Base-by-base conservation (phyloP, 2,888 invertebrate genomes). In the Lithophane leautieri region DNA sequence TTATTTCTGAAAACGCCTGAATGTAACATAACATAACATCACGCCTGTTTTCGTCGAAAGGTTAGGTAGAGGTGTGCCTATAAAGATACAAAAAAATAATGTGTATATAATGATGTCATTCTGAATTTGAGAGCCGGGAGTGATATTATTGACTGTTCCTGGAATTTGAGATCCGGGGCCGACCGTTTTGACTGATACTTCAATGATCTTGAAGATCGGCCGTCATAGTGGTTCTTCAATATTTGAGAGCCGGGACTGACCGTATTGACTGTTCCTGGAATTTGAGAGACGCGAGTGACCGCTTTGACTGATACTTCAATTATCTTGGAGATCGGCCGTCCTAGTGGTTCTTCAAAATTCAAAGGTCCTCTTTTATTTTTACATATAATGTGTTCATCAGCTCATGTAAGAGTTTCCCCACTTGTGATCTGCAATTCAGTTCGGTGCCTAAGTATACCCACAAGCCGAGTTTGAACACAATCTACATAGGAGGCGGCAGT, bases 401-500 rank as follows among this genome's bases (percentile, higher is more conserved):
- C n/a, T 52, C 28, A 52, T 69, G 44, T n/a, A 70, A 34, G 58
- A 70, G 56, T 67, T 52, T 54, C 14, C 9, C 4, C 52, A 70
- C 72, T 82, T 61, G 68, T 50, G 56, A 63, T 19, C 34, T 19
- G 40, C 16, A 66, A 56, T 65, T 56, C 25, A 42, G 60, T 28
- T 72, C 68, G 14, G 44, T 40, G 28, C 3, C 52, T 63, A 56
- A 34, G 54, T 61, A 63, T 50, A 50, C 50, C 56, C 58, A 25
- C 16, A 60, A 66, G 28, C 73, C n/a, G n/a, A 66, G 76, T 70
- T 78, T 69, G 54, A 76, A 76, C 40, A 52, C 40, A 70, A 85
- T 86, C 73, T 85, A 67, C 86, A 85, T 85, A 77, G 56, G 74
- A 83, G 52, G 60, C 80, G 83, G 63, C 4, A 6, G 22, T 28